Evolutionary conservation across 2,888 invertebrate genomes (phyloP).

Genomic region (Andrena hattorfiana): DNA sequence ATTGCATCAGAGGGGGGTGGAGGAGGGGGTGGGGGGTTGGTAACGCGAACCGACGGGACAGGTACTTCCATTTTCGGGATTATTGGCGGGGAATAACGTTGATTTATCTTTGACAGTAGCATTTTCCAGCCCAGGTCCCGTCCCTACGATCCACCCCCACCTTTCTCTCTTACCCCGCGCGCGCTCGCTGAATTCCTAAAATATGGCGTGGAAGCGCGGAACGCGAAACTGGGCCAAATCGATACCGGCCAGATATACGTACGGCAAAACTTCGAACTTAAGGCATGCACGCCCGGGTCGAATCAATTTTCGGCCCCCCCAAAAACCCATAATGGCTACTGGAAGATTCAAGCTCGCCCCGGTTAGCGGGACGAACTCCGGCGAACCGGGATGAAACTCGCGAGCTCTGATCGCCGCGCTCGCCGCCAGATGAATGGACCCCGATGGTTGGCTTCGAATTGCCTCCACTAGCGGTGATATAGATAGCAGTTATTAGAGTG

Average conservation of each 20-base stretch:
- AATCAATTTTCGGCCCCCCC: constrained; percentile 68
- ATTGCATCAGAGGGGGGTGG: constrained; percentile 38
- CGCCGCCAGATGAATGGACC: constrained; percentile 30
- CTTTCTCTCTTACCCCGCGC: constrained; percentile 14
- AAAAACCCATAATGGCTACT: constrained; percentile 60
- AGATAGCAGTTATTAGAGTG: constrained; percentile 23
- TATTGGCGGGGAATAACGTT: constrained; percentile 48
- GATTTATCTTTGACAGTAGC: constrained; percentile 56
- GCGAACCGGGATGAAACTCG: background rate
- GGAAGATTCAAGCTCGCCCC: constrained; percentile 7
- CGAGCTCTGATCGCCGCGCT: constrained; percentile 18
- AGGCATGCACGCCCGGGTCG: constrained; percentile 52
- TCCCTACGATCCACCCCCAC: background rate
- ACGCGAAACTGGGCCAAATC: constrained; percentile 65
- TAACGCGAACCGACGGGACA: constrained; percentile 29
- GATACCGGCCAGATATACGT: constrained; percentile 61
- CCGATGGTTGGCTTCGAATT: background rate
- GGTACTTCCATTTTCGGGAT: constrained; percentile 47
- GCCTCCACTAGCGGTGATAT: background rate
- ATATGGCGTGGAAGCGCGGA: constrained; percentile 57
- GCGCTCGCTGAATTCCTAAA: constrained; percentile 61
- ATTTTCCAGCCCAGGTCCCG: constrained; percentile 8
- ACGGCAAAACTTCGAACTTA: constrained; percentile 59
- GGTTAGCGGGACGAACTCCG: background rate
- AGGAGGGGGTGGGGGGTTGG: background rate